Evolutionary conservation across 2,888 invertebrate species (phyloP), one percentile per base, ranked within the genome.

Genomic region (Philereme vetulata): DNA sequence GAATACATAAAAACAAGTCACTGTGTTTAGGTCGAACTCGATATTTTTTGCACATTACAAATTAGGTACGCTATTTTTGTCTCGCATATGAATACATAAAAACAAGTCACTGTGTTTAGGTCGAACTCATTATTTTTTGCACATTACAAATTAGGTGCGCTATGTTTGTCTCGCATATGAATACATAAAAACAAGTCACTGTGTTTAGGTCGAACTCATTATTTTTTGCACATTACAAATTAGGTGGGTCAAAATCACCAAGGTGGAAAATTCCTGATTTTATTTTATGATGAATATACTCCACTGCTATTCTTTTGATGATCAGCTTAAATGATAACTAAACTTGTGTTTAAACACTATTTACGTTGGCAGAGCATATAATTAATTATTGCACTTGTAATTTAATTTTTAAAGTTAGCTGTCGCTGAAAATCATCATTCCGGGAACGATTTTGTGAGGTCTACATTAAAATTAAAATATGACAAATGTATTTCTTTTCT

Each of bases 271-370:
- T 36, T 49, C 36, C 49, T 36, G 36, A 36, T 36, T 49, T 5
- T 49, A 36, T 49, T 49, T 49, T 49, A 36, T 49, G 49, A 49
- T 49, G 36, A 49, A 49, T 49, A n/a, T 49, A 49, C 33, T 36
- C 7, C 36, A 36, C 46, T 33, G 32, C 46, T 33, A 33, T 33
- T 33, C 3, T 4, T 4, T 33, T 46, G 33, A 46, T 46, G 4
- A 46, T 46, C 9, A 33, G 32, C 6, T 2, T 46, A 33, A 8
- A 33, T 8, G 32, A 46, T 33, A 4, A 49, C 7, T 36, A 49
- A 49, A 36, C 9, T 49, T 49, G 10, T 10, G 21, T 49, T 49
- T 35, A 10, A 10, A 36, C 38, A 5, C 4, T 11, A 49, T 49
- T 49, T 49, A 49, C 49, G 35, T 49, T 49, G 49, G 49, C 49